Percentiles rank a stretch among this genome's conserved stretches.
phyloP scores from a whole-genome alignment of 2,113 vertebrate genomes.

The Oryctolagus cuniculus region mOryCun1.1 NC_091449.1:62347001-62347500 shows the following conservation, averaged over 20 bases:
- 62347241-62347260: constrained; percentile 70
- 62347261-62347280: constrained; percentile 54
- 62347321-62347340: background rate
- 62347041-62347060: constrained; percentile 65
- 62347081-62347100: constrained; percentile 85
- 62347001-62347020: constrained; percentile 60
- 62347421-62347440: background rate
- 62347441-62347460: background rate
- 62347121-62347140: constrained; percentile 83
- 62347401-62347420: background rate
- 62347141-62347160: constrained; percentile 61
- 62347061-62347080: constrained; percentile 65
- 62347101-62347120: constrained; percentile 84
- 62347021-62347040: constrained; percentile 55
- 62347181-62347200: constrained; percentile 73
- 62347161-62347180: constrained; percentile 68
- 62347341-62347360: background rate
- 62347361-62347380: background rate
- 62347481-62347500: background rate
- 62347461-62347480: background rate
- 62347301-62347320: constrained; percentile 55
- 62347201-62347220: constrained; percentile 79
- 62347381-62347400: background rate
- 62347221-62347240: constrained; percentile 65
- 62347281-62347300: background rate